Conservation (phyloP, 2,113 vertebrate species). For the Porphyrio hochstetteri region DNA sequence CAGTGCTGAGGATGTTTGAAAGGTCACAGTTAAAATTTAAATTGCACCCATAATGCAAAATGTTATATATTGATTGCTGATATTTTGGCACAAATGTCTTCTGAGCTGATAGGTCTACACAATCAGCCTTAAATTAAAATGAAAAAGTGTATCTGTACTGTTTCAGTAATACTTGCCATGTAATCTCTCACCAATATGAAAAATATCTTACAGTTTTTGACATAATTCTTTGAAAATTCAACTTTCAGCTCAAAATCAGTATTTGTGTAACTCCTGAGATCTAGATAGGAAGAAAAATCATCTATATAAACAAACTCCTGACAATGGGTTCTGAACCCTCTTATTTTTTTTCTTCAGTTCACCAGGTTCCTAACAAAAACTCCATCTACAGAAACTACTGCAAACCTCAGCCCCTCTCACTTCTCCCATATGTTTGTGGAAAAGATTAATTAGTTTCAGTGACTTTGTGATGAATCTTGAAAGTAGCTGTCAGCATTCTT, state of each 20-base stretch:
- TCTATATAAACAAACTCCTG: neutral
- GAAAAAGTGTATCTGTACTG: neutral
- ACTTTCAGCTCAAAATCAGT: neutral
- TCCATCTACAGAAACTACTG: neutral
- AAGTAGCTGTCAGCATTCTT: neutral
- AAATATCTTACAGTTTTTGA: neutral
- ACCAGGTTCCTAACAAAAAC: neutral
- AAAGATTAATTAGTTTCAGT: neutral
- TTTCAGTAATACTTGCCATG: neutral
- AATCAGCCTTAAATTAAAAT: neutral
- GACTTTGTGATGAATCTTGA: neutral
- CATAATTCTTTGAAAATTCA: neutral
- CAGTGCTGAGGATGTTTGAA: neutral
- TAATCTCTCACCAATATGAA: neutral
- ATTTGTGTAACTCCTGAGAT: neutral
- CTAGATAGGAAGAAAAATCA: neutral
- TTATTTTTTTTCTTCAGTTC: neutral
- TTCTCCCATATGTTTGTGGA: neutral
- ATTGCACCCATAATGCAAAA: neutral
- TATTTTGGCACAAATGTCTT: neutral
- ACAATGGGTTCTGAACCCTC: neutral
- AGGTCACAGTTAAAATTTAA: neutral
- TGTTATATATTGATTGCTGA: neutral
- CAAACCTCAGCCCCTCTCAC: neutral
- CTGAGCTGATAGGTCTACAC: neutral